Conservation (phyloP, 2,797 vertebrate species). For the Prionace glauca region DNA sequence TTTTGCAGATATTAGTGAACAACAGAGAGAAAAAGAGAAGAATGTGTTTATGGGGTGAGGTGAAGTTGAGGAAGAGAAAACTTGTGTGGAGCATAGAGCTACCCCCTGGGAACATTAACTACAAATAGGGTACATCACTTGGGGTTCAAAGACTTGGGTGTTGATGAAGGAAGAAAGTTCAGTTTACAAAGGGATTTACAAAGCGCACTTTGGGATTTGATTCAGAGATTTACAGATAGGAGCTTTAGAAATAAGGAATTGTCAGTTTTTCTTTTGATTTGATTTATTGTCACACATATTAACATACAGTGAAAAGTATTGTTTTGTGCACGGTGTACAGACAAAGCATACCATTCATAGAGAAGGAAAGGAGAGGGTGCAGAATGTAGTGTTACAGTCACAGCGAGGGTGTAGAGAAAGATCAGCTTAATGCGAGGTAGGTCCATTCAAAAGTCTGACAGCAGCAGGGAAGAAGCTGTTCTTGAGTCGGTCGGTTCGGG, state of each 20-base stretch:
- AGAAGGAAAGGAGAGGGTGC: too few relatives aligned
- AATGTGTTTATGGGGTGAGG: background rate
- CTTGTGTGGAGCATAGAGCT: background rate
- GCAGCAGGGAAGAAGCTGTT: too few relatives aligned
- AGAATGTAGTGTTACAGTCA: too few relatives aligned
- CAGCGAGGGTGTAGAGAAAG: too few relatives aligned
- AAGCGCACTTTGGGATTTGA: background rate
- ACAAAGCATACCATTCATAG: too few relatives aligned
- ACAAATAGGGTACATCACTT: background rate
- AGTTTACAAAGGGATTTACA: too few relatives aligned
- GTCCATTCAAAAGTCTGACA: too few relatives aligned
- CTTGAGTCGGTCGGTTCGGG: too few relatives aligned
- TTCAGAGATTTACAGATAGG: background rate
- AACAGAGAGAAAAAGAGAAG: background rate
- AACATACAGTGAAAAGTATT: too few relatives aligned
- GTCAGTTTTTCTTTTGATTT: background rate
- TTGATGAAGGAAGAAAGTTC: background rate
- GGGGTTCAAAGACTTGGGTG: background rate
- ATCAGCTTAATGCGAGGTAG: too few relatives aligned
- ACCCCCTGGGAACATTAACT: background rate
- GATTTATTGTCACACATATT: too few relatives aligned
- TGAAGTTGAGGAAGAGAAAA: background rate
- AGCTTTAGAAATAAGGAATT: background rate
- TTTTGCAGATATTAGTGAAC: background rate
- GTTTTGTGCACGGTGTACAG: too few relatives aligned